Base-by-base conservation (phyloP, 1,140 invertebrate genomes). In the Drosophila rufa region DNA sequence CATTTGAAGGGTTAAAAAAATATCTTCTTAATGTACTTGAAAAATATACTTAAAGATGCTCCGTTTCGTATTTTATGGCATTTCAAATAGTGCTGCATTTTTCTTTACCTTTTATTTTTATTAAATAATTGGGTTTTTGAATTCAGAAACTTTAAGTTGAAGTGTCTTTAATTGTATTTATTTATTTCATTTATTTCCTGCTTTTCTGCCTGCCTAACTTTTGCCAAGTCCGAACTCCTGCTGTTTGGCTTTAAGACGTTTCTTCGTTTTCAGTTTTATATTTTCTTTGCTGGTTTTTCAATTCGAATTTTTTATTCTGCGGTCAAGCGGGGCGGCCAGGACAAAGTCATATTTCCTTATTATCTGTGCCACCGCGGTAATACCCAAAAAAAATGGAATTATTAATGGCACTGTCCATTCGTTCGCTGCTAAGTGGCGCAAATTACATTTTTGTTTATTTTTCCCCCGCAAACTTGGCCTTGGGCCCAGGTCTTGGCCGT, bases 391-490 rank as follows among this genome's bases (percentile, higher is more conserved):
- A 87, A 89, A 90, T 90, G 75, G 81, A 84, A 90, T 89, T 89
- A 89, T 89, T 89, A 90, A 89, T 89, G 81, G 85, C 78, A 79
- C 70, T 90, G 81, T 89, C 78, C 85, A 90, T 89, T 89, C 83
- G 75, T 68, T 81, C 67, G 56, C 86, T 85, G 85, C 81, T 89
- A 89, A 89, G 85, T 89, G 85, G 85, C 85, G 85, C 85, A 89
- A 89, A 89, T 87, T 87, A 87, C 84, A 89, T 82, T 89, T 89
- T 90, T 90, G 85, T 89, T 89, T 89, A 90, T 89, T 89, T 85
- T 79, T 40, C 58, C 62, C 62, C 74, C 50, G 22, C 17, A 38
- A 78, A 59, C 65, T 66, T 84, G 78, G 84, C 84, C 84, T 84
- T 73, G 57, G 61, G 76, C 60, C 50, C 38, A 38, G 19, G 50